Conservation (phyloP, 2,797 vertebrate genomes). For the Merluccius polli region DNA sequence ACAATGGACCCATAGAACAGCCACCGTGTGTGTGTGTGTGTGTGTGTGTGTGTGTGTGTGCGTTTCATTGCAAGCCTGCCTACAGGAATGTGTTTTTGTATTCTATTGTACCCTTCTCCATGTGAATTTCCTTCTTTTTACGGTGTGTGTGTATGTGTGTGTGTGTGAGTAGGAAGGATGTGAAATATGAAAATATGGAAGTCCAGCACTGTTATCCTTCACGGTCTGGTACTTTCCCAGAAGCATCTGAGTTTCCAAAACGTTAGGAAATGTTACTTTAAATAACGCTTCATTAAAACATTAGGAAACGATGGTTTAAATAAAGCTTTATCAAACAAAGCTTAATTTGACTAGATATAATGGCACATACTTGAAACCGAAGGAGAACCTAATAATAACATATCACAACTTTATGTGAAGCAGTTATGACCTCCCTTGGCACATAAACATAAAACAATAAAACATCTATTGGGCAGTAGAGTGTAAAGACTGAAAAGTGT, state of each 20-base stretch:
- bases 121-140: slow-evolving; percentile 2
- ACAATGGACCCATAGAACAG: slow-evolving; percentile 3
- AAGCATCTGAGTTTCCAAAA: not conserved
- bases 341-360: too few relatives aligned
- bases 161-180: slow-evolving; percentile 10
- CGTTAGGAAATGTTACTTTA: too few relatives aligned
- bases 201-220: slow-evolving; percentile 7
- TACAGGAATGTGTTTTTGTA: slow-evolving; percentile 6
- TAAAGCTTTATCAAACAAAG: too few relatives aligned
- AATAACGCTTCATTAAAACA: too few relatives aligned
- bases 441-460: too few relatives aligned
- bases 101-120: slow-evolving; percentile 3
- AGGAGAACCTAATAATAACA: not conserved
- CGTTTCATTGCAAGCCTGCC: not conserved
- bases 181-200: slow-evolving; percentile 15
- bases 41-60: slow-evolving; percentile 18
- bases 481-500: not conserved
- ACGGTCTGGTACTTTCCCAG: slow-evolving; percentile 17
- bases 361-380: not conserved
- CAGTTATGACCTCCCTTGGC: too few relatives aligned
- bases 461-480: too few relatives aligned
- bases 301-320: too few relatives aligned
- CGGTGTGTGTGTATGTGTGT: slow-evolving; percentile 17
- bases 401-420: not conserved
- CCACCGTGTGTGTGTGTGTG: not conserved